Base-by-base conservation (phyloP, 2,113 vertebrate species). In the Cathartes aura region DNA sequence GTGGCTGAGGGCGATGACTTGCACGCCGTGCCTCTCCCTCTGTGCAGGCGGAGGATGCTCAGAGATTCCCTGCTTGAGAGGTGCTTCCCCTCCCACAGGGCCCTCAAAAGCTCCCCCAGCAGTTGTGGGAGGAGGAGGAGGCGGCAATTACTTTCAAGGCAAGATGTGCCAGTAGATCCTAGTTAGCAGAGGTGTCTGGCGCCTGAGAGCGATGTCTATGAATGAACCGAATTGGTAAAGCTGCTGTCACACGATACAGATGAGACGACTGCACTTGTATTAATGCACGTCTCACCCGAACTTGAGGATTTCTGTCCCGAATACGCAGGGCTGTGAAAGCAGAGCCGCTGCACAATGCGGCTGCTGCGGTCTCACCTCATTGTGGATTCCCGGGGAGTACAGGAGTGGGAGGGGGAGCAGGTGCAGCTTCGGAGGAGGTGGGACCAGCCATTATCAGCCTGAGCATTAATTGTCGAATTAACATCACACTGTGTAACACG, bases 401-500 rank as follows among this genome's bases (percentile, higher is more conserved):
- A 1, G 40, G 63, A 4, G 8, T 34, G 74, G 59, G 60, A 89
- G 45, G 19, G 81, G 96, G 84, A 98, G 96, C 98, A 98, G 96
- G 94, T 97, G 92, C 93, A 55, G 7, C 62, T 75, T 55, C 2
- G 18, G 58, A 87, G 85, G 90, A 94, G 92, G 87, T 89, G 78
- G 90, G 84, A 73, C 60, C 67, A n/a, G 56, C 82, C 83, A 87
- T 95, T 95, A 80, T 76, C 96, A 93, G 63, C 48, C 63, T 18
- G 27, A 70, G 43, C 29, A 38, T 87, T 90, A 58, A 71, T 94
- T 91, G 74, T 73, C 78, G 11, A 92, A 93, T 96, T 96, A 97
- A 85, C 89, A 47, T 93, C 92, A 63, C 74, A 45, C 63, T 23
- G 36, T 20, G 88, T 79, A 58, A 55, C 23, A 34, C 2, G 1